A percentile compares a stretch with the other conserved stretches of the same genome.
Conservation (phyloP, 2,888 invertebrate species). For the Chalcis sispes region DNA sequence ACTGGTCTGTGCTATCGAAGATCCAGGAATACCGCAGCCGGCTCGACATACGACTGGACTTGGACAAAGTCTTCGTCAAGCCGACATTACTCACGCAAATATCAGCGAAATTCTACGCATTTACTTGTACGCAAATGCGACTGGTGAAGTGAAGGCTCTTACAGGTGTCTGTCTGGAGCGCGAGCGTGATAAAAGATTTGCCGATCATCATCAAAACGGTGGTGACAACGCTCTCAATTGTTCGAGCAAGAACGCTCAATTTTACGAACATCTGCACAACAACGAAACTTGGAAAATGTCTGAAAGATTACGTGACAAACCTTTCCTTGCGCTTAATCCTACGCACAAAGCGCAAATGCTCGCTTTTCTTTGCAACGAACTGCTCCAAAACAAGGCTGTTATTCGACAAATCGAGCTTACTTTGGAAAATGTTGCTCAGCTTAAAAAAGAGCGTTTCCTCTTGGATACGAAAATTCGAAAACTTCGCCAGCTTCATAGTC, state of each 20-base stretch:
- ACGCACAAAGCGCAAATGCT: slow-evolving; percentile 92
- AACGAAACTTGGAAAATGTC: slow-evolving; percentile 89
- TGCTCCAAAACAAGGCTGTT: slow-evolving; percentile 94
- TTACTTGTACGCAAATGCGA: slow-evolving; percentile 93
- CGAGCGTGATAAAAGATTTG: slow-evolving; percentile 87
- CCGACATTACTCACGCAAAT: slow-evolving; percentile 94
- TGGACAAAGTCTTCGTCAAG: slow-evolving; percentile 91
- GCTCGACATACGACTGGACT: slow-evolving; percentile 92
- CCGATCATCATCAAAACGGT: slow-evolving; percentile 89
- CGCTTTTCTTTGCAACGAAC: slow-evolving; percentile 95
- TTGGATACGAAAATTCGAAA: slow-evolving; percentile 95
- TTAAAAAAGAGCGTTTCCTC: slow-evolving; percentile 93
- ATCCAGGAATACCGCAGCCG: slow-evolving; percentile 94
- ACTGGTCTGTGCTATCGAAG: slow-evolving; percentile 93
- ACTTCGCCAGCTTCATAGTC: slow-evolving; percentile 83
- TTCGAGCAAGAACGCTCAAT: slow-evolving; percentile 86
- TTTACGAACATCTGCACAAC: slow-evolving; percentile 86
- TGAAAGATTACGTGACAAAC: slow-evolving; percentile 87
- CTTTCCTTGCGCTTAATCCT: slow-evolving; percentile 90
- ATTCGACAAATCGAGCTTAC: slow-evolving; percentile 92
- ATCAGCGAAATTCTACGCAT: slow-evolving; percentile 94
- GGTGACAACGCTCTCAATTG: slow-evolving; percentile 83
- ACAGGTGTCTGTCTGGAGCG: slow-evolving; percentile 89
- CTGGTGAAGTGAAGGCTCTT: slow-evolving; percentile 88
- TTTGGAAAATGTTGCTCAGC: slow-evolving; percentile 90